Evolutionary conservation across 2,113 vertebrate species (phyloP).

Genomic region (Zootoca vivipara): DNA sequence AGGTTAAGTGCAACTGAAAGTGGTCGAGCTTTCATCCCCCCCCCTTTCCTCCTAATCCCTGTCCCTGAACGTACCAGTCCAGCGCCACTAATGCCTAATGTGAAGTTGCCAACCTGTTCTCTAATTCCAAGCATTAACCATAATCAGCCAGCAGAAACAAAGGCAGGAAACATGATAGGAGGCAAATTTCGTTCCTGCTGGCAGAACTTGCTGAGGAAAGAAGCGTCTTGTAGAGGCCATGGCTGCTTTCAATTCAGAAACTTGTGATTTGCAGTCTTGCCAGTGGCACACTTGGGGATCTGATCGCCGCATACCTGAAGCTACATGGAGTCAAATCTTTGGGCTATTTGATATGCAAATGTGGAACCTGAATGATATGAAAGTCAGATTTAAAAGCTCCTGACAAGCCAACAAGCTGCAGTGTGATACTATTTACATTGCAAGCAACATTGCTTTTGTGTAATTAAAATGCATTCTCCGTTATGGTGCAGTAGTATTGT

Average conservation of each 20-base stretch:
- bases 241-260: conserved; percentile 1
- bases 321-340: neutral
- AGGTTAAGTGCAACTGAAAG: neutral
- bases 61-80: too few species aligned
- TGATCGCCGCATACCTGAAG: neutral
- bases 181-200: neutral
- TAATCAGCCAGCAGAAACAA: neutral
- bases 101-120: neutral
- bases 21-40: too few species aligned
- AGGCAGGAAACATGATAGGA: neutral
- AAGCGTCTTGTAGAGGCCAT: neutral
- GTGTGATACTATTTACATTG: neutral
- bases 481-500: too few species aligned
- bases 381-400: neutral
- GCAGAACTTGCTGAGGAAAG: neutral
- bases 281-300: neutral
- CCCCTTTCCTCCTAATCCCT: too few species aligned
- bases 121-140: neutral
- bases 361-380: neutral
- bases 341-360: neutral
- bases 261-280: neutral
- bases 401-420: neutral
- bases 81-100: too few species aligned
- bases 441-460: neutral
- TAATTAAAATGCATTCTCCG: conserved; percentile 25